Evolutionary conservation across 1,140 invertebrate species (phyloP).

Genomic region (Bombyx mori): DNA sequence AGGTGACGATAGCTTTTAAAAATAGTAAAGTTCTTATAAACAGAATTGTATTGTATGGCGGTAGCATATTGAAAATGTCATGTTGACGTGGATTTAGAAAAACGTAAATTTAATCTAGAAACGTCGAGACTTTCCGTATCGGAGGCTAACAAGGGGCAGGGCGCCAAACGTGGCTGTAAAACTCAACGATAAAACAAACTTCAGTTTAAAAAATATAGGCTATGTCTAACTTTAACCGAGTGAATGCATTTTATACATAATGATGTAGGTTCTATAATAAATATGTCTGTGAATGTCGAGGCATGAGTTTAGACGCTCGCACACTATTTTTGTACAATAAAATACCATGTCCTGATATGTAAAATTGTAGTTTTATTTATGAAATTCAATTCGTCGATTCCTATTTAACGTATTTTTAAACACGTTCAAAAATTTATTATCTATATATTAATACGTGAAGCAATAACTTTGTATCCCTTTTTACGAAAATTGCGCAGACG

Average conservation of each 20-base stretch:
- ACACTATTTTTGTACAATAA: slow-evolving; percentile 72
- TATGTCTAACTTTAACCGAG: slow-evolving; percentile 63
- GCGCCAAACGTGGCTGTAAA: slow-evolving; percentile 50
- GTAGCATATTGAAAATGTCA: neutral
- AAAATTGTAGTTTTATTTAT: slow-evolving; percentile 49
- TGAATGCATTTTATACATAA: slow-evolving; percentile 69
- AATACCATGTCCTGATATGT: slow-evolving; percentile 60
- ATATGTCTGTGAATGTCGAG: slow-evolving; percentile 65
- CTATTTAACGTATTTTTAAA: neutral
- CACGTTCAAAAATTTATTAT: neutral
- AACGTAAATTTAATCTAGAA: neutral
- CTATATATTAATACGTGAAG: no score
- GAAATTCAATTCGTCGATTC: no score
- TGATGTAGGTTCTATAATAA: slow-evolving; percentile 50
- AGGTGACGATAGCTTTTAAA: slow-evolving; percentile 22
- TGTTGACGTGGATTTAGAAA: neutral
- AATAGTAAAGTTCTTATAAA: slow-evolving; percentile 9
- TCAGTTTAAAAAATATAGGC: slow-evolving; percentile 55
- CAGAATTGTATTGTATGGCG: neutral
- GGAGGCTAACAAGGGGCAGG: slow-evolving; percentile 32
- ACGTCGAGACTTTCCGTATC: slow-evolving; percentile 30
- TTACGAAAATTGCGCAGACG: no score
- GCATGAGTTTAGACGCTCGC: slow-evolving; percentile 65
- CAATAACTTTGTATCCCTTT: no score
- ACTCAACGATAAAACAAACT: slow-evolving; percentile 59